These are phyloP conservation scores for Apamea monoglypha DNA, from an alignment of 2,888 invertebrate species.

Conservation along the genomic window DNA sequence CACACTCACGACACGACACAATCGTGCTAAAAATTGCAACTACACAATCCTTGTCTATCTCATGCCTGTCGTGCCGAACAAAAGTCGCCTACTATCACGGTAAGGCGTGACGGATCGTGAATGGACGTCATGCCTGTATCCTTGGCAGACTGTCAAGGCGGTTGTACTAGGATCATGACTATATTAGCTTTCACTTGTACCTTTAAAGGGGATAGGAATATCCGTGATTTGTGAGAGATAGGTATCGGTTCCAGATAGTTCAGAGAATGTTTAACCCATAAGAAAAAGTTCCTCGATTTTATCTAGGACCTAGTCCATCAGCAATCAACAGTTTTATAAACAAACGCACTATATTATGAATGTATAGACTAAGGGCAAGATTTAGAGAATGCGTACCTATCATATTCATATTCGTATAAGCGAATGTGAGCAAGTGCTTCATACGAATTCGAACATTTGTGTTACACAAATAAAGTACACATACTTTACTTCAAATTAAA, in stretches of 20 bases:
- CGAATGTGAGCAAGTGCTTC: too few relatives aligned
- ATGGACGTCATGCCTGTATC: slow-evolving; percentile 60
- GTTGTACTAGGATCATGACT: slow-evolving; percentile 45
- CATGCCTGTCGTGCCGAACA: slow-evolving; percentile 34
- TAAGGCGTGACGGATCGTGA: slow-evolving; percentile 68
- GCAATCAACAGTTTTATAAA: neutral
- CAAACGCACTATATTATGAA: neutral
- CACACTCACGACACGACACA: neutral
- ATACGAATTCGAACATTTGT: too few relatives aligned
- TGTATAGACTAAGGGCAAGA: neutral
- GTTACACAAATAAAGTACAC: too few relatives aligned
- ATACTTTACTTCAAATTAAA: too few relatives aligned
- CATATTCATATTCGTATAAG: too few relatives aligned
- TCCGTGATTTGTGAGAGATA: slow-evolving; percentile 8
- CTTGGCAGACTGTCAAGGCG: slow-evolving; percentile 62
- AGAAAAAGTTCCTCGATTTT: neutral
- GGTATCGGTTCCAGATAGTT: neutral
- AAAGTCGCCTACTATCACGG: slow-evolving; percentile 43
- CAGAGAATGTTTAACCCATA: neutral
- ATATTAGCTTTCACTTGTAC: slow-evolving; percentile 40
- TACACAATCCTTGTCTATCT: slow-evolving; percentile 13
- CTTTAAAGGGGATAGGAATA: slow-evolving; percentile 12
- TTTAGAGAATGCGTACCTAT: too few relatives aligned
- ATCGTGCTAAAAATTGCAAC: slow-evolving; percentile 17
- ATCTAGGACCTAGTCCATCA: neutral